Evolutionary conservation across 2,888 invertebrate genomes (phyloP), one percentile per base, ranked within the genome.

Genomic region (Hyppa rectilinea): DNA sequence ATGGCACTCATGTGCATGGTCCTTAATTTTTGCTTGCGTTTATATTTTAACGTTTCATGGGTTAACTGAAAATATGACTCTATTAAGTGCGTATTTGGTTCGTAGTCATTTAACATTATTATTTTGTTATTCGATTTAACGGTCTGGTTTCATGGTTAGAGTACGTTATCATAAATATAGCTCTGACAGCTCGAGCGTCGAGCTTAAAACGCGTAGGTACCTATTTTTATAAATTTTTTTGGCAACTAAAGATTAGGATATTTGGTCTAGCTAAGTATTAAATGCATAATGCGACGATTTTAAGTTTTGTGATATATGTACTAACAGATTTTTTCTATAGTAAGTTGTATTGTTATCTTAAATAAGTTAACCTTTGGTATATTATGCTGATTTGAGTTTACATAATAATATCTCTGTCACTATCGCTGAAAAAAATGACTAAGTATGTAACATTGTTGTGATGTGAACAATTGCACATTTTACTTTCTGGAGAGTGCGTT

Each of bases 401-500:
- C 20, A 53, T 10, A 63, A 62, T 29, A 38, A 34, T 47, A 34
- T 4, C 23, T 26, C 10, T 36, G 40, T 52, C 34, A 36, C 12
- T 36, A 49, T 52, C 34, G 43, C 12, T 38, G n/a, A 26, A 38
- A 70, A 43, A 60, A 53, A 55, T 34, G 4, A n/a, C 43, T 2
- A 31, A 59, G n/a, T 36, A 43, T 40, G 17, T 36, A 17, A n/a
- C 71, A 63, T 52, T 75, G 58, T 63, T 43, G 47, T 65, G 20
- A 26, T 52, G 49, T 36, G 12, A 56, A 78, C 82, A 81, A 79
- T 84, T 81, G 86, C 84, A 83, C 89, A 88, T 93, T 92, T 92
- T 93, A 92, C 92, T 92, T 93, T 92, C 92, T 90, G 90, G 88
- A 86, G 81, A 78, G 59, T 55, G 83, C 82, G 79, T 83, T 84